phyloP scores from a whole-genome alignment of 2,113 vertebrate species.

The Mormoops blainvillei region DNA sequence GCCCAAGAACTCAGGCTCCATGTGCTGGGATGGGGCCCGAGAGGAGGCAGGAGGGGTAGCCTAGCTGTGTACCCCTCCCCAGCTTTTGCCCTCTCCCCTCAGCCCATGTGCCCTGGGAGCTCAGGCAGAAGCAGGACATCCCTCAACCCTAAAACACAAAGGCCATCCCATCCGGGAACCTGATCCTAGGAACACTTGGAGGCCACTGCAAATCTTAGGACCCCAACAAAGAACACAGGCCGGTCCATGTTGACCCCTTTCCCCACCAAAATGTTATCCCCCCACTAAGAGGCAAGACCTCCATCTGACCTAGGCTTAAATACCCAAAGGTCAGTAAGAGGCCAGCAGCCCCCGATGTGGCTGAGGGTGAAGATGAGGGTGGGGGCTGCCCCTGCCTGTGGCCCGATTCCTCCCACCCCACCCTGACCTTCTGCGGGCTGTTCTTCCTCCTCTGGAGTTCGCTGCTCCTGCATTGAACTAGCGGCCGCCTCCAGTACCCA shows the following conservation, averaged over 20 bases:
- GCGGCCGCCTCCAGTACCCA: neutral
- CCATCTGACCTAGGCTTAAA: neutral
- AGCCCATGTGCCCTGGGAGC: neutral
- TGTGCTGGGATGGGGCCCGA: neutral
- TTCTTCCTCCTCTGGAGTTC: neutral
- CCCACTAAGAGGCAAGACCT: neutral
- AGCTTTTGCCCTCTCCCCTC: neutral
- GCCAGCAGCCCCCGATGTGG: neutral
- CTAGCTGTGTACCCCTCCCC: neutral
- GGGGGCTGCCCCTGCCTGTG: neutral
- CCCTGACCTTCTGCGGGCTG: neutral
- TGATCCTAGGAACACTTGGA: neutral
- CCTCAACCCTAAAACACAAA: neutral
- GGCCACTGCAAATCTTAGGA: neutral
- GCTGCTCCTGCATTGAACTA: neutral
- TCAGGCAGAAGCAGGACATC: neutral
- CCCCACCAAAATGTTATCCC: neutral
- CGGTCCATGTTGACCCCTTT: neutral
- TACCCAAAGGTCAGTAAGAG: neutral
- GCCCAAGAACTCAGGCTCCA: neutral
- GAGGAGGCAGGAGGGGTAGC: neutral
- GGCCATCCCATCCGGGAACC: neutral
- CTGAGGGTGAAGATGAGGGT: neutral
- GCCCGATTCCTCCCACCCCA: neutral
- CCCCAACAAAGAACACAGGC: neutral